Evolutionary conservation across 2,888 invertebrate species (phyloP), one percentile per base, ranked within the genome.

Genomic region (Troides oblongomaculatus): DNA sequence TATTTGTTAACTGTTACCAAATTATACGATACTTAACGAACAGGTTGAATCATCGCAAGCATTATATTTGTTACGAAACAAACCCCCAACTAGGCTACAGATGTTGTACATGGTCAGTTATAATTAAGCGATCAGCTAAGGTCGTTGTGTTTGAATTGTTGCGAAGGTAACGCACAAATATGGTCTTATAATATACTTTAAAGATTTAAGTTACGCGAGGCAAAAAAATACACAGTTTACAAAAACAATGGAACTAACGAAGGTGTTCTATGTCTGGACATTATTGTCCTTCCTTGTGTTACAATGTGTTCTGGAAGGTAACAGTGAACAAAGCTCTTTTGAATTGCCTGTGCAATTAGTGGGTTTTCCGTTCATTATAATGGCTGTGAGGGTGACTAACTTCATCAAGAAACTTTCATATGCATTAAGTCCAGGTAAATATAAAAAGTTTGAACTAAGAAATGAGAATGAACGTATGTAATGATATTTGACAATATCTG

Each of bases 401-500:
- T 97, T 97, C 80, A 94, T 97, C 67, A 97, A 96, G 88, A 97
- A 97, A 85, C 89, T 97, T 76, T 95, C 96, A 6, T 97, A 97
- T 85, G 96, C 97, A 7, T 85, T 97, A 66, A 96, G 94, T 90
- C 97, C 97, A 89, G 95, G 97, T 97, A 92, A 94, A 94, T 79
- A 62, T 46, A 50, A 60, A 21, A 57, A 23, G 0, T 18, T 50
- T 50, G 5, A 50, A 18, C 18, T 50, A 50, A 50, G 5, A 17
- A 50, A 17, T 5, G 2, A 14, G 5, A 18, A 17, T 50, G 14
- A 17, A 17, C 5, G 14, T 14, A 50, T 17, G 3, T 50, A 50
- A 18, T 17, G 2, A 12, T 50, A 50, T 1, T 17, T 50, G 4
- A 18, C 50, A 50, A 14, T 4, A 18, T 50, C 2, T 1, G 0